Evolutionary conservation across 2,113 vertebrate genomes (phyloP).

Genomic region (Apteryx mantelli): DNA sequence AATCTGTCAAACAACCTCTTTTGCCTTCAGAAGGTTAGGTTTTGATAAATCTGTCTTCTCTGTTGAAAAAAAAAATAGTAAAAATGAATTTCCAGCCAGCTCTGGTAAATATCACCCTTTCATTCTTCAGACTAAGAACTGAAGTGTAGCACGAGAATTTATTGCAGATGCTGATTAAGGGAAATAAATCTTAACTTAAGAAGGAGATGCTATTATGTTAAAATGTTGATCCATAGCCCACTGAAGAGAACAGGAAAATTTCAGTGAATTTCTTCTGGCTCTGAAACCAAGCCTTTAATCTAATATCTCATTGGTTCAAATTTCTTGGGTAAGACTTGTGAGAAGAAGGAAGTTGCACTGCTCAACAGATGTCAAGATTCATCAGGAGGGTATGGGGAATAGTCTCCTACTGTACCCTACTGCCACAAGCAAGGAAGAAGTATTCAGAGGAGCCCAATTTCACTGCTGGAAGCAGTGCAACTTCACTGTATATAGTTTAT

Average conservation of each 20-base stretch:
- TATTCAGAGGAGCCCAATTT: background rate
- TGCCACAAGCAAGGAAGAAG: background rate
- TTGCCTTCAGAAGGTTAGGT: background rate
- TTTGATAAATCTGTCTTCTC: background rate
- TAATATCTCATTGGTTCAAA: background rate
- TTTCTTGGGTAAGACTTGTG: background rate
- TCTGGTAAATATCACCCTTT: background rate
- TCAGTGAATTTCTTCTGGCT: background rate
- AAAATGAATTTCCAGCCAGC: background rate
- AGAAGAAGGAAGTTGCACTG: background rate
- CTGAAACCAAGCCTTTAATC: background rate
- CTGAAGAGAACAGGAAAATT: background rate
- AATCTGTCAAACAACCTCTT: background rate
- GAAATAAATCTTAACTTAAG: background rate
- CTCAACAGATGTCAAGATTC: background rate
- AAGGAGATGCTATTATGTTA: background rate
- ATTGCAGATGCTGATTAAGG: background rate
- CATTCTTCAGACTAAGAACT: background rate
- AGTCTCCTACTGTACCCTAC: background rate
- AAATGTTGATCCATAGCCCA: background rate
- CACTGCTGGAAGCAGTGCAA: background rate
- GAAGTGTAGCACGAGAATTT: background rate
- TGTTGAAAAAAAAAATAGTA: background rate
- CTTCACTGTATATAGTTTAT: background rate
- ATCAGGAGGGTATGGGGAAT: background rate